Evolutionary conservation across 2,888 invertebrate species (phyloP).

Genomic region (Aporophyla lueneburgensis): DNA sequence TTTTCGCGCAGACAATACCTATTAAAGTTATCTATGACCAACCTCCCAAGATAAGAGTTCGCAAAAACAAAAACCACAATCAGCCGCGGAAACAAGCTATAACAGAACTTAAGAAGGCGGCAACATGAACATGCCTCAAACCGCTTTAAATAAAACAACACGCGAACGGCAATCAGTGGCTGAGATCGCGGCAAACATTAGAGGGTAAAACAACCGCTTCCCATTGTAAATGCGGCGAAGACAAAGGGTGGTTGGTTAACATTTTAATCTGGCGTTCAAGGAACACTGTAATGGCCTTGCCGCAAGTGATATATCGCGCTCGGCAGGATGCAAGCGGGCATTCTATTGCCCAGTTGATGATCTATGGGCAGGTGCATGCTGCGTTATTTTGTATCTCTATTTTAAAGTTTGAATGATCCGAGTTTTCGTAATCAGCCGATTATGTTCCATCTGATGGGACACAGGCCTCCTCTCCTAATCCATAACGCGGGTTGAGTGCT

Average conservation of each 20-base stretch:
- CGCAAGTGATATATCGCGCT: constrained; percentile 76
- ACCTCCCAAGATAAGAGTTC: constrained; percentile 42
- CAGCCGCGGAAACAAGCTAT: constrained; percentile 43
- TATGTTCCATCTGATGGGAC: no score
- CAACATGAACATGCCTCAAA: constrained; percentile 58
- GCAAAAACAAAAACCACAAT: constrained; percentile 27
- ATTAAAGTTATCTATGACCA: constrained; percentile 27
- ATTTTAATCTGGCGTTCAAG: constrained; percentile 83
- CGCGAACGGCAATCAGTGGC: constrained; percentile 75
- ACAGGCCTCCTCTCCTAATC: no score
- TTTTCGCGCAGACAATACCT: not conserved
- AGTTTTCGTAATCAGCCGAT: not conserved
- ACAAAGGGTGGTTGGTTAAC: constrained; percentile 83
- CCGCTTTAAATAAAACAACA: constrained; percentile 70
- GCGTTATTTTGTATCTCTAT: constrained; percentile 58
- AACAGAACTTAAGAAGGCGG: constrained; percentile 56
- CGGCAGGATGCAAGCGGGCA: constrained; percentile 74
- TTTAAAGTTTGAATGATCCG: constrained; percentile 16
- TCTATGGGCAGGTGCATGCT: constrained; percentile 74
- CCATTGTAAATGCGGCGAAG: constrained; percentile 79
- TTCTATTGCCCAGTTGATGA: constrained; percentile 79
- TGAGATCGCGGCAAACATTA: constrained; percentile 75
- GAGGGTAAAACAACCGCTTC: constrained; percentile 76
- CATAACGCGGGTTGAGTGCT: no score
- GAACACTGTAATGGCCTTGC: constrained; percentile 77